These are phyloP conservation scores for Pseudorectes ferrugineus DNA, from an alignment of 2,113 vertebrate genomes.

Conservation along the genomic window DNA sequence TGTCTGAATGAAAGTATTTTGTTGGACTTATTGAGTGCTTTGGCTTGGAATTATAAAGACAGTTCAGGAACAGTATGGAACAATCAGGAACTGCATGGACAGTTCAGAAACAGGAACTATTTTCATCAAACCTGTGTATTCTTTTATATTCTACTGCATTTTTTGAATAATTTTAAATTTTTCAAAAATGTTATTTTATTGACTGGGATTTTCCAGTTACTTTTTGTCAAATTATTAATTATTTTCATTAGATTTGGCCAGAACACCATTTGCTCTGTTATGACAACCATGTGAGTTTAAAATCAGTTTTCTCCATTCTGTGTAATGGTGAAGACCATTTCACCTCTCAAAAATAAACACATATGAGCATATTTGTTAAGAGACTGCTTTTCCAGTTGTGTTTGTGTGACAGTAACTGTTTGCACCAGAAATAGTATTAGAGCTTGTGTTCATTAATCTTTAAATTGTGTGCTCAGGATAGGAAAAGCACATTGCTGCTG, in stretches of 20 bases:
- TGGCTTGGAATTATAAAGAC: background rate
- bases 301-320: background rate
- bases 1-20: background rate
- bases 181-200: background rate
- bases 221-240: background rate
- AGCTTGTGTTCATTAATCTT: background rate
- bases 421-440: background rate
- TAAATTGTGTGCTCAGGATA: background rate
- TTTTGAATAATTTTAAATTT: background rate
- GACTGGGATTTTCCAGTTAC: background rate
- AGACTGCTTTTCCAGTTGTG: background rate
- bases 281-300: accelerated
- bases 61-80: background rate
- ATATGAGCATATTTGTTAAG: background rate
- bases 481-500: accelerated
- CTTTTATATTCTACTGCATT: background rate
- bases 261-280: background rate
- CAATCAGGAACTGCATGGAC: background rate
- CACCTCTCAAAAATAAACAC: background rate
- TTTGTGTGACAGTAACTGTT: background rate
- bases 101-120: background rate
- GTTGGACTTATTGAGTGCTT: background rate
- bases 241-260: background rate
- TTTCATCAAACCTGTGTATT: background rate
- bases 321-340: background rate